Conservation (phyloP, 2,113 vertebrate species). For the Hypomesus transpacificus region DNA sequence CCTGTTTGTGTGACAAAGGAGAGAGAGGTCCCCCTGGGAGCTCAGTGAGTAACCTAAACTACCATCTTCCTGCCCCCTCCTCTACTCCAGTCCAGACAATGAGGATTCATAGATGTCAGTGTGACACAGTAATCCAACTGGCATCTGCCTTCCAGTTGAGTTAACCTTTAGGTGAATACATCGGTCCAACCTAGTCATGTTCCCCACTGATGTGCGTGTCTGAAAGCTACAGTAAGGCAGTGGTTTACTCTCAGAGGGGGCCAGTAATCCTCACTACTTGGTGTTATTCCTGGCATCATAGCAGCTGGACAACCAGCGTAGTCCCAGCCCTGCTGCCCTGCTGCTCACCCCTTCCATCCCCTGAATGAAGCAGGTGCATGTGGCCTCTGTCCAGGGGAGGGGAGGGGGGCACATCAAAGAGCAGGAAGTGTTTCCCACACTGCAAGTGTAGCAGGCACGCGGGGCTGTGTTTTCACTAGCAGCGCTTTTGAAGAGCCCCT, state of each 20-base stretch:
- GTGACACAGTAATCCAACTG: too few species aligned
- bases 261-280: slow-evolving; percentile 24
- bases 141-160: too few species aligned
- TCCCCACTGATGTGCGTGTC: too few species aligned
- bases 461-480: slow-evolving; percentile 30
- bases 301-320: neutral
- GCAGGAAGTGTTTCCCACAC: slow-evolving; percentile 53
- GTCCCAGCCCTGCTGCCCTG: slow-evolving; percentile 1
- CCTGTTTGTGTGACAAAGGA: slow-evolving; percentile 79
- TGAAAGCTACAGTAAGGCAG: neutral
- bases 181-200: too few species aligned
- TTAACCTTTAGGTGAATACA: too few species aligned
- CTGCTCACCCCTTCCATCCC: neutral
- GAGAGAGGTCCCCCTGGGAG: slow-evolving; percentile 72
- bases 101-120: too few species aligned
- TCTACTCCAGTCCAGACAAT: neutral
- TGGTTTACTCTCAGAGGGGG: neutral
- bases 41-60: slow-evolving; percentile 66
- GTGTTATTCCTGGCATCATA: slow-evolving; percentile 20
- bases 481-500: slow-evolving; percentile 6
- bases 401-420: slow-evolving; percentile 6
- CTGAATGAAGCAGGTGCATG: slow-evolving; percentile 29
- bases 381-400: slow-evolving; percentile 18
- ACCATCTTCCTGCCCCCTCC: neutral
- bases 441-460: slow-evolving; percentile 51